Evolutionary conservation across 1,140 invertebrate species (phyloP).

Genomic region (Panagrolaimus sp.): DNA sequence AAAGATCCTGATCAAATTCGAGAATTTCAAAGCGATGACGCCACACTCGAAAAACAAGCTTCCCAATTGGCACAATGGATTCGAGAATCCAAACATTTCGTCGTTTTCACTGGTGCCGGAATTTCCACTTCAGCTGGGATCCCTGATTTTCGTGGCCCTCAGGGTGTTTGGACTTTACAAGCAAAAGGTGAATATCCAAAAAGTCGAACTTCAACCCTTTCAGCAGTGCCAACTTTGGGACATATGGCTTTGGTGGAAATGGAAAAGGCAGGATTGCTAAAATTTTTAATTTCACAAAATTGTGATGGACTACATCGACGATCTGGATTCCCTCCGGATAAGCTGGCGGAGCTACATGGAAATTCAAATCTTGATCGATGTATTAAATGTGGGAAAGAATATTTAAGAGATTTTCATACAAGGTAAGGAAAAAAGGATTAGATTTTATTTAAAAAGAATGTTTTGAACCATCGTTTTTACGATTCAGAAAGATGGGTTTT

Average conservation of each 20-base stretch:
- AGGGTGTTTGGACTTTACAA: neutral
- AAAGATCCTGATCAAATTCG: too few relatives aligned
- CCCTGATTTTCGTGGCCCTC: neutral
- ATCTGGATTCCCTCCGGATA: constrained; percentile 73
- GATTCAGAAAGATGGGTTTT: too few relatives aligned
- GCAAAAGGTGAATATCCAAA: neutral
- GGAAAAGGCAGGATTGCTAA: constrained; percentile 65
- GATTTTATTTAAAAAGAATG: too few relatives aligned
- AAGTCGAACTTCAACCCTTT: neutral
- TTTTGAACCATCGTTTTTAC: too few relatives aligned
- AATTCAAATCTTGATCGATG: constrained; percentile 95
- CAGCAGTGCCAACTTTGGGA: constrained; percentile 78
- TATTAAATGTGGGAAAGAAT: constrained; percentile 75
- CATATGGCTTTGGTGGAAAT: constrained; percentile 84
- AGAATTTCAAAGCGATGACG: too few relatives aligned
- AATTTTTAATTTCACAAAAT: constrained; percentile 88
- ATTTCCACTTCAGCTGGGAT: neutral
- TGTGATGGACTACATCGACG: constrained; percentile 88
- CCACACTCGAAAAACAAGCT: too few relatives aligned
- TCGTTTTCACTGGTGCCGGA: neutral
- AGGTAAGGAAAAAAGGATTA: neutral
- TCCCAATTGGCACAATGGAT: too few relatives aligned
- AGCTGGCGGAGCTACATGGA: constrained; percentile 85
- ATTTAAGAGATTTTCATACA: constrained; percentile 14
- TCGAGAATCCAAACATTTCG: neutral